Percentiles rank a stretch among this genome's conserved stretches.
These are phyloP conservation scores for Dipodomys spectabilis DNA, from an alignment of 2,113 vertebrate genomes.

Conservation along the genomic window DNA sequence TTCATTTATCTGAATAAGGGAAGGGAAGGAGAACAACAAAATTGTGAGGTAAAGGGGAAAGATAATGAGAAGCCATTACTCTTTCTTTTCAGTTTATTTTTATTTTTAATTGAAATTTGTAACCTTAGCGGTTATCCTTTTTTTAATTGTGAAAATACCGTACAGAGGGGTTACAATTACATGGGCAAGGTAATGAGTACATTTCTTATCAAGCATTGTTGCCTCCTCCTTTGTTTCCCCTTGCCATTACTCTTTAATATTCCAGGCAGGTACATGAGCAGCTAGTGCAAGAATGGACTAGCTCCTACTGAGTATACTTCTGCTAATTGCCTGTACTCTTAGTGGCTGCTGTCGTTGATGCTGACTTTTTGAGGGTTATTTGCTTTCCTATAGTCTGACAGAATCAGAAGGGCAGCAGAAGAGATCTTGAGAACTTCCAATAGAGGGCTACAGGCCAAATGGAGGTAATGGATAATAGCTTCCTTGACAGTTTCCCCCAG, in stretches of 20 bases:
- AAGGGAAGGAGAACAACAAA: background rate
- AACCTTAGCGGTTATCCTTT: too few relatives aligned
- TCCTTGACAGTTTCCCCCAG: background rate
- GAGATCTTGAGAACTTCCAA: background rate
- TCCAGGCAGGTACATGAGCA: background rate
- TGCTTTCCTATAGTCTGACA: background rate
- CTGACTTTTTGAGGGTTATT: background rate
- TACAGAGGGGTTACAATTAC: too few relatives aligned
- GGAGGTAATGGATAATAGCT: background rate
- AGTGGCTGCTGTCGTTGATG: background rate
- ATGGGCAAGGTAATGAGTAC: too few relatives aligned
- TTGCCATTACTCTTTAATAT: background rate
- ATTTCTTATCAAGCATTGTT: too few relatives aligned
- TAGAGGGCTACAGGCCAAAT: background rate
- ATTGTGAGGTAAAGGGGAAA: too few relatives aligned
- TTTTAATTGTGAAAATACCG: too few relatives aligned
- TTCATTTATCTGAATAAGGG: too few relatives aligned
- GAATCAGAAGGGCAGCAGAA: background rate
- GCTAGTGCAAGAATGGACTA: background rate
- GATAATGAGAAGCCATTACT: background rate
- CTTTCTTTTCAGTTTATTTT: too few relatives aligned
- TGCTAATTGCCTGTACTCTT: background rate
- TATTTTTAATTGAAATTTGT: too few relatives aligned
- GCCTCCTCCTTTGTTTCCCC: too few relatives aligned
- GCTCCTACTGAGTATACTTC: too few relatives aligned